These are phyloP conservation scores for Tachysurus fulvidraco DNA, from an alignment of 2,113 vertebrate species.

Conservation along the genomic window DNA sequence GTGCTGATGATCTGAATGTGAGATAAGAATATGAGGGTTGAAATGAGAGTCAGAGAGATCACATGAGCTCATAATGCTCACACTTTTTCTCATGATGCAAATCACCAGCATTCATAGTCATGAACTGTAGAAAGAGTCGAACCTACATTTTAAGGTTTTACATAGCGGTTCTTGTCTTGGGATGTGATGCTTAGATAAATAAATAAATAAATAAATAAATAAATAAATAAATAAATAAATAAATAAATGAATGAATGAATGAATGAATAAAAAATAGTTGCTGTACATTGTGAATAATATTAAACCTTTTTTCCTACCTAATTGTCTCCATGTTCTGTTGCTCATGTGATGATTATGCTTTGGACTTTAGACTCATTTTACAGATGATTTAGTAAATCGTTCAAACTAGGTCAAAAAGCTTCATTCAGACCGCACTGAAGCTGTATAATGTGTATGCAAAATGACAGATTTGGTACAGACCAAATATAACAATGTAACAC, in stretches of 20 bases:
- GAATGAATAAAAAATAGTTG: not conserved
- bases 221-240: too few species aligned
- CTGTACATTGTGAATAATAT: not conserved
- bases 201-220: too few species aligned
- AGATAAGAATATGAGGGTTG: not conserved
- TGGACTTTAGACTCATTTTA: not conserved
- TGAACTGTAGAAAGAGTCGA: not conserved
- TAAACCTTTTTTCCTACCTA: not conserved
- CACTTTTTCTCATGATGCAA: not conserved
- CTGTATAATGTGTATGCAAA: constrained; percentile 27
- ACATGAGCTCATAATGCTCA: not conserved
- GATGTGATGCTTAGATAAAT: not conserved
- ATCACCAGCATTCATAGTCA: not conserved
- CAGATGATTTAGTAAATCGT: not conserved
- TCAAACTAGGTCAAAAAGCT: not conserved
- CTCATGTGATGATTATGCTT: not conserved
- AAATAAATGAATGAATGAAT: too few species aligned
- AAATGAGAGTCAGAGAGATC: constrained; percentile 3
- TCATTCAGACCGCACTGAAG: constrained; percentile 3
- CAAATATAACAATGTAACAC: constrained; percentile 32
- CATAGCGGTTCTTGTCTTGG: not conserved
- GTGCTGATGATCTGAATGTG: constrained; percentile 1
- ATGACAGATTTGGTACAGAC: constrained; percentile 19
- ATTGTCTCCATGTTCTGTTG: not conserved
- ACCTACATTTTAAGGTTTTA: not conserved